A percentile compares a stretch with the other conserved stretches of the same genome.
Conservation (phyloP, 2,888 invertebrate genomes). For the Bugula neritina region DNA sequence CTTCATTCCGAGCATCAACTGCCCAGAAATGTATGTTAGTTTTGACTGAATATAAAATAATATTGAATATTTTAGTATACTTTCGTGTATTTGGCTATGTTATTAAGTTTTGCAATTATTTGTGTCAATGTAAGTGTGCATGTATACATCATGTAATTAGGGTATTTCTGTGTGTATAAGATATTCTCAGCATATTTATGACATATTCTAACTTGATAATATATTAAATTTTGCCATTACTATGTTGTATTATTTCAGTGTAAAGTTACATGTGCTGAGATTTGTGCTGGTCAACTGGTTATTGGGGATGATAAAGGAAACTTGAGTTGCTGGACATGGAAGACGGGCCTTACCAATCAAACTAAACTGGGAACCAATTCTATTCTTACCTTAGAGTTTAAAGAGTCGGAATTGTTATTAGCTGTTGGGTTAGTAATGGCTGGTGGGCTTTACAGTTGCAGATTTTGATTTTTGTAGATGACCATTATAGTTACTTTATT, state of each 20-base stretch:
- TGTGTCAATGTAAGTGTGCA: no score
- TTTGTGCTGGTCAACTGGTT: neutral
- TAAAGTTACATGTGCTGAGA: slow-evolving; percentile 1
- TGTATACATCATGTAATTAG: no score
- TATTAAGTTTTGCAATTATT: no score
- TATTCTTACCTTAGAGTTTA: neutral
- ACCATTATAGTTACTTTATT: no score
- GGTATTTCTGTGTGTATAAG: no score
- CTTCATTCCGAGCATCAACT: neutral
- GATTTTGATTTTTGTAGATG: no score
- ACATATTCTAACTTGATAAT: no score
- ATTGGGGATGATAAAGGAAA: slow-evolving; percentile 23
- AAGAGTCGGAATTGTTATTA: neutral
- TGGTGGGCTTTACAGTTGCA: no score
- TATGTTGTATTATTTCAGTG: neutral
- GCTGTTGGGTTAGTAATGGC: neutral
- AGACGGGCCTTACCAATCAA: slow-evolving; percentile 6
- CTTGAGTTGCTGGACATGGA: slow-evolving; percentile 5
- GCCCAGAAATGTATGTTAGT: slow-evolving; percentile 1
- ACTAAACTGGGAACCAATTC: neutral
- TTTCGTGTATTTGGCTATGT: no score
- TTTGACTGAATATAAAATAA: no score
- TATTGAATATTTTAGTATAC: no score
- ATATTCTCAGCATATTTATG: no score
- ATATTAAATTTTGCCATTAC: neutral